A percentile compares a stretch with the other conserved stretches of the same genome.
Evolutionary conservation across 1,140 invertebrate species (phyloP).

Genomic region (Temnothorax longispinosus): DNA sequence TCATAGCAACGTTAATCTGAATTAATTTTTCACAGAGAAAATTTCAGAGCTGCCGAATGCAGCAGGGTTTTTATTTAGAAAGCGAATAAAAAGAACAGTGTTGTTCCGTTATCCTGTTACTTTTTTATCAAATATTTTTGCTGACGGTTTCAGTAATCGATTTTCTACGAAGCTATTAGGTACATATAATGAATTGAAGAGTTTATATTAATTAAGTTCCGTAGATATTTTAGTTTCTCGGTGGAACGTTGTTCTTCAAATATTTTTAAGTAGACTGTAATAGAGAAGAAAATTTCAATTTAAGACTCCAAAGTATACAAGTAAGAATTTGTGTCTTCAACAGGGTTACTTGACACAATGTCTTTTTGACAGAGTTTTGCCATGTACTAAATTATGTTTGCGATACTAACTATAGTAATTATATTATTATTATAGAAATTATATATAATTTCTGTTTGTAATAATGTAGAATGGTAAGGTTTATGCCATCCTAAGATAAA

Average conservation of each 20-base stretch:
- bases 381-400: background rate
- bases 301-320: background rate
- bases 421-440: no score
- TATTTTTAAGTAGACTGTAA: background rate
- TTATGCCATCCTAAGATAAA: background rate
- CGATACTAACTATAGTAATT: background rate
- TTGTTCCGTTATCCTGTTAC: background rate
- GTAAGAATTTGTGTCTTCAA: background rate
- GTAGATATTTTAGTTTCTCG: background rate
- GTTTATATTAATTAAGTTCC: background rate
- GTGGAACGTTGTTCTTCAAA: background rate
- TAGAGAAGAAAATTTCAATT: background rate
- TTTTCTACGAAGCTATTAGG: background rate
- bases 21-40: background rate
- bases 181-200: conserved; percentile 4
- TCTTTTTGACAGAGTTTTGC: background rate
- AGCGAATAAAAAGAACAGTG: background rate
- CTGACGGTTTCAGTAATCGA: background rate
- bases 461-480: background rate
- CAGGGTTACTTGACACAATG: background rate
- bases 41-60: background rate
- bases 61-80: background rate
- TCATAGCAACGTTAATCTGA: background rate
- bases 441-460: conserved; percentile 2
- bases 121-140: background rate